Percentiles rank a stretch among this genome's conserved stretches.
phyloP scores from a whole-genome alignment of 2,888 invertebrate species.

The Cosmopolites sordidus region DNA sequence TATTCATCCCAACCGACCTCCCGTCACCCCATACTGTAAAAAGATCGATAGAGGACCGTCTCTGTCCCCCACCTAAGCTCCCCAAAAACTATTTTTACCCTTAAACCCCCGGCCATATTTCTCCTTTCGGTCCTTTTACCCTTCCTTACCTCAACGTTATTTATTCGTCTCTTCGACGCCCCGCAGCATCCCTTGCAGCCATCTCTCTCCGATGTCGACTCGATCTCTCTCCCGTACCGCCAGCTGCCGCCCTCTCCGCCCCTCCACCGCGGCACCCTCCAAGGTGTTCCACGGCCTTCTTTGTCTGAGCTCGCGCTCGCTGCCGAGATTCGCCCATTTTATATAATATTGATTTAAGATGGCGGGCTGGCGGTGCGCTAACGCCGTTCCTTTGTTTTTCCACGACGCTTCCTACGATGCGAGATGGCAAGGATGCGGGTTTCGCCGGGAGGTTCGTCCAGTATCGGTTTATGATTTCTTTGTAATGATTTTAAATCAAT shows the following conservation, averaged over 20 bases:
- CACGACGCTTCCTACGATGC: slow-evolving; percentile 19
- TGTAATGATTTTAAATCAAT: not conserved
- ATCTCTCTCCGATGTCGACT: not conserved
- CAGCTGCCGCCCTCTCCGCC: not conserved
- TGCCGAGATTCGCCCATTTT: slow-evolving; percentile 48
- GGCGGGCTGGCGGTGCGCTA: slow-evolving; percentile 39
- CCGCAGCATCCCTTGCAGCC: not conserved
- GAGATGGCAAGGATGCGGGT: slow-evolving; percentile 1
- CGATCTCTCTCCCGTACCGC: not conserved
- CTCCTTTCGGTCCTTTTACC: slow-evolving; percentile 17
- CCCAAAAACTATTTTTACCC: slow-evolving; percentile 18
- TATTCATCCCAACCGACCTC: not conserved
- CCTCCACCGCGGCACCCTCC: slow-evolving; percentile 11
- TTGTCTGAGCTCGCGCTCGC: slow-evolving; percentile 24
- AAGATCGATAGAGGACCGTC: slow-evolving; percentile 1
- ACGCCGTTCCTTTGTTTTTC: slow-evolving; percentile 34
- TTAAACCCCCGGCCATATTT: slow-evolving; percentile 19
- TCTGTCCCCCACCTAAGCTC: not conserved
- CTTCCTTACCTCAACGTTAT: slow-evolving; percentile 22
- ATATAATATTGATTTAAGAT: slow-evolving; percentile 51
- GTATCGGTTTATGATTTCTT: not conserved
- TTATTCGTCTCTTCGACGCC: slow-evolving; percentile 10
- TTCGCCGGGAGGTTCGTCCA: not conserved
- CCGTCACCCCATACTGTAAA: not conserved
- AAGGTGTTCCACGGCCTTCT: slow-evolving; percentile 29